A percentile compares a stretch with the other conserved stretches of the same genome.
Conservation (phyloP, 1,140 invertebrate genomes). For the Euborellia annulipes region DNA sequence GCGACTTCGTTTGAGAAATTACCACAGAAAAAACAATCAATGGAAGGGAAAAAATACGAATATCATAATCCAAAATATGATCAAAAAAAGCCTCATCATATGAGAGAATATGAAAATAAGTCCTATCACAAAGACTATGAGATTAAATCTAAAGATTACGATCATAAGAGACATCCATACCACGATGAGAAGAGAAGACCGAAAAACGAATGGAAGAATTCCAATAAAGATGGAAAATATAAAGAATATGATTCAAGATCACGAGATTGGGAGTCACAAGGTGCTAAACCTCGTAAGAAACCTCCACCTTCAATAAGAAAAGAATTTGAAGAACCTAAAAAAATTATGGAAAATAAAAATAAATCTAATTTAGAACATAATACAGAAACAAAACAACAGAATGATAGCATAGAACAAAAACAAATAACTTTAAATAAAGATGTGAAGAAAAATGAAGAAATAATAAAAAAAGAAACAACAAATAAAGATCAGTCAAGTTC, state of each 20-base stretch:
- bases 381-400: no score
- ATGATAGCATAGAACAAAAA: no score
- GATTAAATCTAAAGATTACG: no score
- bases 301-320: constrained; percentile 18
- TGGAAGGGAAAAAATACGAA: constrained; percentile 13
- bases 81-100: constrained; percentile 22
- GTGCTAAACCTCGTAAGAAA: constrained; percentile 1
- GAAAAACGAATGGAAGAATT: constrained; percentile 26
- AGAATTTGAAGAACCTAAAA: constrained; percentile 8
- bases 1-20: no score
- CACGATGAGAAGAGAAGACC: constrained; percentile 21
- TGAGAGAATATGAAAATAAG: no score
- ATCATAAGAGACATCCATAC: constrained; percentile 21
- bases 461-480: not conserved
- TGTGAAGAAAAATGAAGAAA: constrained; percentile 12
- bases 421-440: no score
- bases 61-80: constrained; percentile 28
- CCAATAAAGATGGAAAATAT: constrained; percentile 31
- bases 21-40: no score
- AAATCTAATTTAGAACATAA: no score
- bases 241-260: constrained; percentile 20
- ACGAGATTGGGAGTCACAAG: constrained; percentile 9
- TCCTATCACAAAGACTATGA: no score
- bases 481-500: not conserved
- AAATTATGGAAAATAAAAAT: constrained; percentile 20